Percentiles rank a stretch among this genome's conserved stretches.
These are phyloP conservation scores for Drosophila repleta DNA, from an alignment of 1,140 invertebrate genomes.

Conservation along the genomic window DNA sequence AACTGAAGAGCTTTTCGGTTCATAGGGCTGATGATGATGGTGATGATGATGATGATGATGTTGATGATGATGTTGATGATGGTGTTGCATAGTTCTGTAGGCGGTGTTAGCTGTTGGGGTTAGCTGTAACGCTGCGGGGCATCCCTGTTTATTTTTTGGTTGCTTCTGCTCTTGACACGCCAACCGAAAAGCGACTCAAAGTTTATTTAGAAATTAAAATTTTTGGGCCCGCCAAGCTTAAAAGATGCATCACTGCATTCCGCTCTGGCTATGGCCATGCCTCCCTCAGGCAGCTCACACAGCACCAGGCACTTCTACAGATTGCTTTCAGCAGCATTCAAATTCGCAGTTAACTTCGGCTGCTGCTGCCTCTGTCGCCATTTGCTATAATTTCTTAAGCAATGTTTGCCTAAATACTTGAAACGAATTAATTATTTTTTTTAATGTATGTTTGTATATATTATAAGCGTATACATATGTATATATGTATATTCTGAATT, in stretches of 20 bases:
- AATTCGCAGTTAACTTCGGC: background rate
- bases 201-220: slow-evolving; percentile 80
- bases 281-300: background rate
- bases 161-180: slow-evolving; percentile 66
- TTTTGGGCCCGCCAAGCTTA: slow-evolving; percentile 37
- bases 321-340: slow-evolving; percentile 25
- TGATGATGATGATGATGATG: background rate
- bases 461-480: too few relatives aligned
- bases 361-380: too few relatives aligned
- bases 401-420: background rate
- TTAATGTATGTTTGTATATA: background rate
- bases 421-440: slow-evolving; percentile 1
- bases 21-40: slow-evolving; percentile 35
- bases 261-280: too few relatives aligned
- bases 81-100: background rate
- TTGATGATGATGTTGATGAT: slow-evolving; percentile 19
- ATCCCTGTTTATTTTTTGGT: slow-evolving; percentile 38
- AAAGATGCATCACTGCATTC: slow-evolving; percentile 37
- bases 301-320: slow-evolving; percentile 24
- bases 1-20: slow-evolving; percentile 68
- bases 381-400: background rate
- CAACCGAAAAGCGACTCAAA: slow-evolving; percentile 54
- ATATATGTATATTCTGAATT: too few relatives aligned
- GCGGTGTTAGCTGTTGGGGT: background rate
- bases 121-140: background rate